These are phyloP conservation scores for Myiotriccus ornatus DNA, from an alignment of 2,797 vertebrate genomes.

Conservation along the genomic window DNA sequence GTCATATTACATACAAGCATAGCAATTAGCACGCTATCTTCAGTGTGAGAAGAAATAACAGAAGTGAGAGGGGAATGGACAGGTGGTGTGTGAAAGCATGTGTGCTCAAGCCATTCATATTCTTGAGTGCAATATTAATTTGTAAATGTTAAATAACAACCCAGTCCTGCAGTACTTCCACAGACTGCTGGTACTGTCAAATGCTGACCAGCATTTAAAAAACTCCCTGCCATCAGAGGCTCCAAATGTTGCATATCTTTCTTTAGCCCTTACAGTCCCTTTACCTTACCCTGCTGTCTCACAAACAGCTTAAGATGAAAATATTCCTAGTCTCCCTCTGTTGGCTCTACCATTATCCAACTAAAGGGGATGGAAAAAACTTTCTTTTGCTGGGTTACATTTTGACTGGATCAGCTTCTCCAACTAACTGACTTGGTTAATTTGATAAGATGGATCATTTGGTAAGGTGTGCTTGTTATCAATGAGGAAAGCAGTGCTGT, in stretches of 20 bases:
- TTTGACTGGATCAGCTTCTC: background rate
- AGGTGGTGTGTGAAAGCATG: conserved; percentile 7
- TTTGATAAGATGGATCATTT: background rate
- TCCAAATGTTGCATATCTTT: background rate
- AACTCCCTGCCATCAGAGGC: background rate
- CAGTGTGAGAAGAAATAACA: conserved; percentile 10
- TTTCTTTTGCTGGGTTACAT: background rate
- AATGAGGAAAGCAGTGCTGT: background rate
- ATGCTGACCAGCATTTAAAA: background rate
- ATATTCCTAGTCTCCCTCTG: background rate
- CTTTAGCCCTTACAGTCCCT: background rate
- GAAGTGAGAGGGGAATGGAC: conserved; percentile 6
- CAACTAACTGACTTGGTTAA: background rate
- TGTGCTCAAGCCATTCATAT: background rate
- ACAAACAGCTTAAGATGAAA: background rate
- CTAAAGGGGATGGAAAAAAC: background rate
- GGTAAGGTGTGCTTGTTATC: background rate
- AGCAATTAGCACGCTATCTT: background rate
- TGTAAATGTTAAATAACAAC: background rate
- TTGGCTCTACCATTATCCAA: background rate
- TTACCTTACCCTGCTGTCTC: background rate
- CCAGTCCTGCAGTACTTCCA: background rate
- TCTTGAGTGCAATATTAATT: background rate
- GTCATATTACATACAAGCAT: background rate
- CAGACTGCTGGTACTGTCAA: background rate